Conservation (phyloP, 30 jellyfish, hydroid and myxozoan species). For the Mastigias papua region DNA sequence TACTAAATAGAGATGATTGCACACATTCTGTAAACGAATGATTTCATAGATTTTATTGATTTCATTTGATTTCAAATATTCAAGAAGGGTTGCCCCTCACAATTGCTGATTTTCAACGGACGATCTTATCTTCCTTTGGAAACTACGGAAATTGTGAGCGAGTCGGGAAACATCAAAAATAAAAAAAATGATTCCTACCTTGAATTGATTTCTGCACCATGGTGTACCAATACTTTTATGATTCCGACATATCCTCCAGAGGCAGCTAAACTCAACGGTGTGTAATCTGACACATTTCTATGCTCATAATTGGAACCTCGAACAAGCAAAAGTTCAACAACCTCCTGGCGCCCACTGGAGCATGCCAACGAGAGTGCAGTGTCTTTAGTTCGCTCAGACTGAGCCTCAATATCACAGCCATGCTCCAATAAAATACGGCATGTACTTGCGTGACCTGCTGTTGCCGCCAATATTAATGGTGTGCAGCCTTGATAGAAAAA, state of each 20-base stretch:
- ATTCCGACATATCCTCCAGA: conserved; percentile 98
- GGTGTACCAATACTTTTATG: conserved; percentile 90
- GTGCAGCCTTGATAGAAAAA: conserved; percentile 95
- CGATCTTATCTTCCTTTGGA: too few species aligned
- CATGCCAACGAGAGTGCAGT: conserved; percentile 98
- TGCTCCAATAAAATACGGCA: conserved; percentile 90
- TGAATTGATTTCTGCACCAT: conserved; percentile 99
- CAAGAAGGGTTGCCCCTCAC: too few species aligned
- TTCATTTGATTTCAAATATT: too few species aligned
- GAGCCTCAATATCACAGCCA: conserved; percentile 97
- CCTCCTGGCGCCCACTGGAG: conserved; percentile 99
- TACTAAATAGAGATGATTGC: too few species aligned
- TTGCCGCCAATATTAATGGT: conserved; percentile 96
- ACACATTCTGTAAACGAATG: too few species aligned
- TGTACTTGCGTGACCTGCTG: conserved; percentile 99
- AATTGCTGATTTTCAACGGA: too few species aligned
- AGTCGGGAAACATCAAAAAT: not conserved
- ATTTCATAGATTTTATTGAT: too few species aligned
- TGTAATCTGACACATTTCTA: conserved; percentile 96
- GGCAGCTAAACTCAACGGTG: conserved; percentile 99
- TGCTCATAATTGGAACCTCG: conserved; percentile 93
- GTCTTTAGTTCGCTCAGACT: conserved; percentile 99
- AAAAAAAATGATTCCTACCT: conserved; percentile 45
- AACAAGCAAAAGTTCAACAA: conserved; percentile 88
- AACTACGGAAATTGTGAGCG: not conserved